These are phyloP conservation scores for Cryptophagus acutangulus DNA, from an alignment of 2,888 invertebrate species.

Conservation along the genomic window DNA sequence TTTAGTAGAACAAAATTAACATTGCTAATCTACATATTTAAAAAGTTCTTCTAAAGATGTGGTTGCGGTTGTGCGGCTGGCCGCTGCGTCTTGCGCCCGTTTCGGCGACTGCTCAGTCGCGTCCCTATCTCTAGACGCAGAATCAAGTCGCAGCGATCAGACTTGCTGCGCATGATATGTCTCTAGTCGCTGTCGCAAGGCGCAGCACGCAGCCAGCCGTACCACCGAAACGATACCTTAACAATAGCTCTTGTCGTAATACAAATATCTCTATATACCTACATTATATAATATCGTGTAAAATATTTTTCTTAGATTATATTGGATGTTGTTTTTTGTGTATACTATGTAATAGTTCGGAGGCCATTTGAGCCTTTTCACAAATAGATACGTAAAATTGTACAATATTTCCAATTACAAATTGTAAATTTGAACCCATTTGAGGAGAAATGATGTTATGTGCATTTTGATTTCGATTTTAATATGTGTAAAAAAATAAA, in stretches of 20 bases:
- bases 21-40: constrained; percentile 25
- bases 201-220: no score
- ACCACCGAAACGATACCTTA: neutral
- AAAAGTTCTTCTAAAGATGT: constrained; percentile 14
- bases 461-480: constrained; percentile 22
- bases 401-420: constrained; percentile 44
- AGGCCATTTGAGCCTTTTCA: constrained; percentile 31
- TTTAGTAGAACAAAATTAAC: constrained; percentile 38
- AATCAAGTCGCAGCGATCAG: no score
- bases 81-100: no score
- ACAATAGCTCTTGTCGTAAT: constrained; percentile 22
- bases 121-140: no score
- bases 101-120: no score
- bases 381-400: constrained; percentile 49
- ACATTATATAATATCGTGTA: constrained; percentile 32
- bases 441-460: constrained; percentile 11
- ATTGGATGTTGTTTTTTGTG: constrained; percentile 44
- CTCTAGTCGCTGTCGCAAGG: no score
- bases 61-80: no score
- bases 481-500: constrained; percentile 39
- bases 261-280: constrained; percentile 21
- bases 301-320: constrained; percentile 42
- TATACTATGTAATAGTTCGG: constrained; percentile 38
- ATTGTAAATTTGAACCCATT: constrained; percentile 34
- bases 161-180: no score